phyloP scores from a whole-genome alignment of 2,113 vertebrate genomes.

The Prietella phreatophila region DNA sequence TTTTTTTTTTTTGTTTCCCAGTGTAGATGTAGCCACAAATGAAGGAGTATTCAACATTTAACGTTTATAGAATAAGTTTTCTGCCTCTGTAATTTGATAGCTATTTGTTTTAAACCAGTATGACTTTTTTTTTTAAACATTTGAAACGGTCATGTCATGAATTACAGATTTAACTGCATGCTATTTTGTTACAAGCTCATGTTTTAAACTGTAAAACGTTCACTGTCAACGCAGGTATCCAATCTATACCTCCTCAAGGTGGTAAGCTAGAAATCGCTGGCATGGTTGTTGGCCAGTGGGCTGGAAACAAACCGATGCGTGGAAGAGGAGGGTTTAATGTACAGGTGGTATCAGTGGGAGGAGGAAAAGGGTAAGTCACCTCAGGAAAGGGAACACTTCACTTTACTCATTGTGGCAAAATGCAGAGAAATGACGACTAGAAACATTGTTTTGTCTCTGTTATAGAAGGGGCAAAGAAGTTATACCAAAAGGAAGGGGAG shows the following conservation, averaged over 20 bases:
- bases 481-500: slow-evolving; percentile 74
- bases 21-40: not conserved
- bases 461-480: slow-evolving; percentile 81
- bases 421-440: not conserved
- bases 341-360: slow-evolving; percentile 88
- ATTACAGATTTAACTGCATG: not conserved
- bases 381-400: not conserved
- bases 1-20: not conserved
- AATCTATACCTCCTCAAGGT: slow-evolving; percentile 88
- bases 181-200: not conserved
- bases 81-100: not conserved
- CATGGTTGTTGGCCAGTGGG: slow-evolving; percentile 93
- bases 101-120: not conserved
- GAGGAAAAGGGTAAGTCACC: slow-evolving; percentile 79
- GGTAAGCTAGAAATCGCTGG: slow-evolving; percentile 91
- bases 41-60: not conserved
- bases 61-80: not conserved
- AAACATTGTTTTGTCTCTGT: slow-evolving; percentile 3
- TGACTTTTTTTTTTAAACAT: not conserved
- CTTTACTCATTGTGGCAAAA: not conserved
- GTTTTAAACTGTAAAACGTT: not conserved
- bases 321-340: slow-evolving; percentile 85
- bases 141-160: not conserved
- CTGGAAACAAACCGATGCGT: slow-evolving; percentile 83
- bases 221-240: slow-evolving; percentile 71